Evolutionary conservation across 2,113 vertebrate genomes (phyloP).

Genomic region (Coryphaenoides rupestris): DNA sequence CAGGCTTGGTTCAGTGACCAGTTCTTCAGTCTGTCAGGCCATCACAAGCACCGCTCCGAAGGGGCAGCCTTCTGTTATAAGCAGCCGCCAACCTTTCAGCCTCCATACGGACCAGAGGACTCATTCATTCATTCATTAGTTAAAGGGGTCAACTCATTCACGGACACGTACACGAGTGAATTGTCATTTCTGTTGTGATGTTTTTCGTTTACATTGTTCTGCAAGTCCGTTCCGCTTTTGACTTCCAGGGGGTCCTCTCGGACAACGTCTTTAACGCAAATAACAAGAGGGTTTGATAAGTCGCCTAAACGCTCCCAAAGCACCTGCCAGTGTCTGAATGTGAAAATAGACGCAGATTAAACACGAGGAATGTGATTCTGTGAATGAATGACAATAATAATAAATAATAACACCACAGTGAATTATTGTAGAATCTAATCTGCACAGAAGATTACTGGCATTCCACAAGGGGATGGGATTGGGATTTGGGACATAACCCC

Average conservation of each 20-base stretch:
- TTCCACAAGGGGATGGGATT: slow-evolving; percentile 67
- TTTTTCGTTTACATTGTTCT: neutral
- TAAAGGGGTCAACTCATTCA: slow-evolving; percentile 57
- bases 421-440: slow-evolving; percentile 61
- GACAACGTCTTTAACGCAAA: neutral
- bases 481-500: slow-evolving; percentile 52
- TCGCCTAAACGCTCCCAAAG: slow-evolving; percentile 10
- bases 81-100: slow-evolving; percentile 50
- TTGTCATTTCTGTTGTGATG: slow-evolving; percentile 33
- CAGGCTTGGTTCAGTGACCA: slow-evolving; percentile 70
- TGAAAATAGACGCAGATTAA: slow-evolving; percentile 64
- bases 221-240: slow-evolving; percentile 4
- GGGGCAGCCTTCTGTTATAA: slow-evolving; percentile 58
- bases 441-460: slow-evolving; percentile 66
- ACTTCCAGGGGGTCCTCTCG: slow-evolving; percentile 6
- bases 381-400: slow-evolving; percentile 22
- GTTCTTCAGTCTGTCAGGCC: slow-evolving; percentile 66
- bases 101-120: slow-evolving; percentile 26
- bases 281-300: neutral
- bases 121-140: slow-evolving; percentile 45
- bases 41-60: slow-evolving; percentile 59
- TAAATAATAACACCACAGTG: slow-evolving; percentile 53
- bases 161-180: slow-evolving; percentile 30
- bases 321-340: slow-evolving; percentile 46
- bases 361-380: slow-evolving; percentile 44